phyloP scores from a whole-genome alignment of 2,888 invertebrate genomes.

The Drosophila paucipuncta region DNA sequence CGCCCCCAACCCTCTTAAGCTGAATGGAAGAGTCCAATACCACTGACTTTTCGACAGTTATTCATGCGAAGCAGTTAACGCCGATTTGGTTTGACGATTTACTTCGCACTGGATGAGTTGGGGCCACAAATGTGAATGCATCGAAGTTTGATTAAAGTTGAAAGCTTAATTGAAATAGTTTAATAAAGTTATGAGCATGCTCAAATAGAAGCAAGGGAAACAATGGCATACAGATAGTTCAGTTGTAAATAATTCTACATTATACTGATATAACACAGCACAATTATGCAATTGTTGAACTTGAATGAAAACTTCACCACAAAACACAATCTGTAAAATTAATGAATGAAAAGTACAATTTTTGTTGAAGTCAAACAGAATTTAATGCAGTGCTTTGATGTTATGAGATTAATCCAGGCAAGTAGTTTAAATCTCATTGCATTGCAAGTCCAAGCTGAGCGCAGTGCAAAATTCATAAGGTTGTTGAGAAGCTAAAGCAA shows the following conservation, averaged over 20 bases:
- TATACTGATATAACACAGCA: not conserved
- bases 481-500: not conserved
- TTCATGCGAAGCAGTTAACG: slow-evolving; percentile 37
- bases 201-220: not conserved
- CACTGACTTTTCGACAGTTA: slow-evolving; percentile 34
- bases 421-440: no score
- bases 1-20: slow-evolving; percentile 2
- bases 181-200: not conserved
- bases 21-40: slow-evolving; percentile 37
- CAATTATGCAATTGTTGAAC: not conserved
- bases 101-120: not conserved
- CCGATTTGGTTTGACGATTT: slow-evolving; percentile 29
- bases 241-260: no score
- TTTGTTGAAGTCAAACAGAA: not conserved
- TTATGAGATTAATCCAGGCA: not conserved
- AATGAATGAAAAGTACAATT: not conserved
- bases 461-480: not conserved
- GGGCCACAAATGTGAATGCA: slow-evolving; percentile 6
- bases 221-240: not conserved
- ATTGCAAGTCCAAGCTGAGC: not conserved
- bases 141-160: slow-evolving; percentile 2
- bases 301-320: no score
- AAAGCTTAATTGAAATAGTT: not conserved
- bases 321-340: not conserved
- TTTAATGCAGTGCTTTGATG: not conserved